Percentiles rank a stretch among this genome's conserved stretches.
Evolutionary conservation across 64 coral and sea anemone species (phyloP).

Genomic region (Trachythela sp.): DNA sequence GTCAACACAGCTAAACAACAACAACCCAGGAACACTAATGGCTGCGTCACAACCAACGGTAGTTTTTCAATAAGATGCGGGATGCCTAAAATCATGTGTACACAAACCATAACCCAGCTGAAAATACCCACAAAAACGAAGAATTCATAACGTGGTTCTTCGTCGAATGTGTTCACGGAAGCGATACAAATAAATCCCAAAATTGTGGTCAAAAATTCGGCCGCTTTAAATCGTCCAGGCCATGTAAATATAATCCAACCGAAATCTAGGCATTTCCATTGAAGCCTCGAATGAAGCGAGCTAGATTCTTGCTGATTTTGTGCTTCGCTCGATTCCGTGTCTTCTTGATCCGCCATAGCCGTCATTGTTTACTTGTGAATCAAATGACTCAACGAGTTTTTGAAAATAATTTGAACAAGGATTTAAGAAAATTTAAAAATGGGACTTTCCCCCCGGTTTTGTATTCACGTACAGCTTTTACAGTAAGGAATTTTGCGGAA

Average conservation of each 20-base stretch:
- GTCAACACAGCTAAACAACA: neutral
- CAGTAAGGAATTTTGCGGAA: too few species aligned
- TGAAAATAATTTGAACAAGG: too few species aligned
- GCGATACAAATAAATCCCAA: neutral
- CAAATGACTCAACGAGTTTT: neutral
- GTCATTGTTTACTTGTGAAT: neutral
- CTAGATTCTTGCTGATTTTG: neutral
- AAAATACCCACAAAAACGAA: constrained; percentile 1
- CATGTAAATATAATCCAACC: neutral
- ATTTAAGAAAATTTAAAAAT: too few species aligned
- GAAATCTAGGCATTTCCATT: constrained; percentile 12
- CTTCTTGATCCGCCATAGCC: neutral
- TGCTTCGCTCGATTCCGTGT: neutral
- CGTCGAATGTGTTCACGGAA: neutral
- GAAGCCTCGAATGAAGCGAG: neutral
- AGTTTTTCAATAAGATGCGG: neutral
- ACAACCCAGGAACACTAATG: neutral
- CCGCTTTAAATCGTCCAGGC: neutral
- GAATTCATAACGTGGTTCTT: neutral
- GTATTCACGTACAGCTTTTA: neutral
- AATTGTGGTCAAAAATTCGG: neutral
- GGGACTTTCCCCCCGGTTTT: neutral
- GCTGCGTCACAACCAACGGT: neutral
- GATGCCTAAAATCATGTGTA: constrained; percentile 2
- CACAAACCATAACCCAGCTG: neutral